Conservation (phyloP, 2,888 invertebrate genomes). For the Ichneumon xanthorius region DNA sequence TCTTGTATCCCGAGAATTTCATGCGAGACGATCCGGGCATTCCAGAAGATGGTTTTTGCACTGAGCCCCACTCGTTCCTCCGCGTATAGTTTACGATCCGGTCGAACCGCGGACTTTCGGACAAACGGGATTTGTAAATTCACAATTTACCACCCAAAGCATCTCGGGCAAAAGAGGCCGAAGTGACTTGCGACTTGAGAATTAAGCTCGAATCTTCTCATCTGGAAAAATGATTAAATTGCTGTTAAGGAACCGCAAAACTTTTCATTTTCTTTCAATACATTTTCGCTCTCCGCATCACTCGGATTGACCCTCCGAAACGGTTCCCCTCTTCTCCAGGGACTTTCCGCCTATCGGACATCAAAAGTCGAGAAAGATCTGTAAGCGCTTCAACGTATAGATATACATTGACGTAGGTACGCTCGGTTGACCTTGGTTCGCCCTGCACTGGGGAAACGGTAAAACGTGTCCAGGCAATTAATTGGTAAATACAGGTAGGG, state of each 20-base stretch:
- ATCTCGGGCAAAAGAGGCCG: neutral
- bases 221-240: conserved; percentile 36
- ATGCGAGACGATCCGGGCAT: conserved; percentile 47
- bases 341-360: conserved; percentile 23
- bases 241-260: conserved; percentile 37
- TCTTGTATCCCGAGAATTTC: conserved; percentile 45
- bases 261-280: conserved; percentile 26
- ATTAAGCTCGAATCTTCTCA: conserved; percentile 13
- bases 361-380: neutral
- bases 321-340: conserved; percentile 34
- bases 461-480: conserved; percentile 60
- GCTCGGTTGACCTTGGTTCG: conserved; percentile 28
- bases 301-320: conserved; percentile 16
- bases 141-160: conserved; percentile 21
- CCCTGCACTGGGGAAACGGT: conserved; percentile 5
- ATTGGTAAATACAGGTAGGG: conserved; percentile 62
- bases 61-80: conserved; percentile 21
- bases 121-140: conserved; percentile 53
- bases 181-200: conserved; percentile 14
- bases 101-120: conserved; percentile 14
- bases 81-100: conserved; percentile 40
- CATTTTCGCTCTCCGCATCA: neutral
- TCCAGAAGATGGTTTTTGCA: conserved; percentile 55
- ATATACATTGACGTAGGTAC: conserved; percentile 10
- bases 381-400: no score